phyloP scores from a whole-genome alignment of 2,113 vertebrate species.

The Okapia johnstoni region DNA sequence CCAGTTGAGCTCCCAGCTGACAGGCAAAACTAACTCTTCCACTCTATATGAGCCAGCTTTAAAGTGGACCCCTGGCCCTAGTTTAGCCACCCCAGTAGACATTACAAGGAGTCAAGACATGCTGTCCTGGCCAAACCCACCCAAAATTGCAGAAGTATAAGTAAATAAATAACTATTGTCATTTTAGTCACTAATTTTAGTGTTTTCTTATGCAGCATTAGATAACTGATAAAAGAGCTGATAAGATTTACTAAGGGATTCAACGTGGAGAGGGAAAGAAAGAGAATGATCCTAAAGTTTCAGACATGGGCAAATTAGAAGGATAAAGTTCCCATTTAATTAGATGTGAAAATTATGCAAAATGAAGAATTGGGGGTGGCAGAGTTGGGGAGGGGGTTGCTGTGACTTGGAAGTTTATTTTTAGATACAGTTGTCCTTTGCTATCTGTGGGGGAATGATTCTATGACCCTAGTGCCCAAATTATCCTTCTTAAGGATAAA shows the following conservation, averaged over 20 bases:
- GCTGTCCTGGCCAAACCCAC: neutral
- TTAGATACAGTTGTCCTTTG: neutral
- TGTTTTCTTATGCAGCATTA: slow-evolving; percentile 4
- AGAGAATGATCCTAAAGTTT: neutral
- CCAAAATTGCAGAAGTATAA: neutral
- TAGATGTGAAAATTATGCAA: neutral
- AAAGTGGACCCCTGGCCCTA: neutral
- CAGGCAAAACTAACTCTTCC: neutral
- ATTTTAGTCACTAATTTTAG: neutral
- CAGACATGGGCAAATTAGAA: neutral
- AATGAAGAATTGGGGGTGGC: neutral
- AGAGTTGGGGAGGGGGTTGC: neutral
- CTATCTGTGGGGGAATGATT: neutral
- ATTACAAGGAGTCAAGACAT: neutral
- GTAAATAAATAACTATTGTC: neutral
- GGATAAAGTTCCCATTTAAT: neutral
- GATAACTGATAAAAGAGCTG: neutral
- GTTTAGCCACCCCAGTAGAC: neutral
- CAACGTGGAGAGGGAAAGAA: neutral
- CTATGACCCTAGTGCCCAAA: neutral
- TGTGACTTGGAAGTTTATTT: neutral
- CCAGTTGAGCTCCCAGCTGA: neutral
- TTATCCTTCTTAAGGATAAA: neutral
- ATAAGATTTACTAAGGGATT: slow-evolving; percentile 1
- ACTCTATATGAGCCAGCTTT: neutral